A percentile compares a stretch with the other conserved stretches of the same genome.
Evolutionary conservation across 2,888 invertebrate species (phyloP).

Genomic region (Epinotia demarniana): DNA sequence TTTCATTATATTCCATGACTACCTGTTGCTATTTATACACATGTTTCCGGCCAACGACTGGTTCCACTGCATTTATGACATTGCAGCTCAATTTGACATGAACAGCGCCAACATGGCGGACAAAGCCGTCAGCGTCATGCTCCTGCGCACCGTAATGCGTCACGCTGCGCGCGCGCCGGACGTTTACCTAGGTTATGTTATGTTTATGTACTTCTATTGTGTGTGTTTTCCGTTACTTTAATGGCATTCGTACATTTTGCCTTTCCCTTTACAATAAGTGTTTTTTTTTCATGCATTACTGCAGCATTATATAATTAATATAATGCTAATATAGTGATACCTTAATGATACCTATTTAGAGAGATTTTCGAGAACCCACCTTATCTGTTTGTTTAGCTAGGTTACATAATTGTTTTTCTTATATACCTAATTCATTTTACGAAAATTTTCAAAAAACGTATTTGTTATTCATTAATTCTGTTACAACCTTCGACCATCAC

Average conservation of each 20-base stretch:
- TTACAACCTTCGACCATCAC: conserved; percentile 14
- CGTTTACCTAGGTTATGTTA: conserved; percentile 41
- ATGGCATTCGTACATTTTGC: background rate
- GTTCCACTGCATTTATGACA: conserved; percentile 8
- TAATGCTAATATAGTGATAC: too few relatives aligned
- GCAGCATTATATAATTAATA: background rate
- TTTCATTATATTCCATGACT: background rate
- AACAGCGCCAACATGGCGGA: conserved; percentile 37
- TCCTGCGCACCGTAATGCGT: conserved; percentile 33
- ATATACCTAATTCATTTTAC: background rate
- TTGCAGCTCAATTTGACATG: conserved; percentile 21
- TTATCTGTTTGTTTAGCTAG: background rate
- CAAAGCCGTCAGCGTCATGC: conserved; percentile 40
- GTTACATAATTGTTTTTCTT: background rate
- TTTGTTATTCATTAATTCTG: background rate
- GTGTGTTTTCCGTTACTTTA: background rate
- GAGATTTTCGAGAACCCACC: background rate
- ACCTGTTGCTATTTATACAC: background rate
- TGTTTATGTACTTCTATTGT: conserved; percentile 18
- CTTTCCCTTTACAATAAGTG: background rate
- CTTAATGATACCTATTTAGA: background rate
- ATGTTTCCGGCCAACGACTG: conserved; percentile 5
- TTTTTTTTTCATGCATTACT: background rate
- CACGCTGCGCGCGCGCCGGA: conserved; percentile 23
- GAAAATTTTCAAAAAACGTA: background rate